Evolutionary conservation across 2,888 invertebrate species (phyloP).

Genomic region (Steromphala cineraria): DNA sequence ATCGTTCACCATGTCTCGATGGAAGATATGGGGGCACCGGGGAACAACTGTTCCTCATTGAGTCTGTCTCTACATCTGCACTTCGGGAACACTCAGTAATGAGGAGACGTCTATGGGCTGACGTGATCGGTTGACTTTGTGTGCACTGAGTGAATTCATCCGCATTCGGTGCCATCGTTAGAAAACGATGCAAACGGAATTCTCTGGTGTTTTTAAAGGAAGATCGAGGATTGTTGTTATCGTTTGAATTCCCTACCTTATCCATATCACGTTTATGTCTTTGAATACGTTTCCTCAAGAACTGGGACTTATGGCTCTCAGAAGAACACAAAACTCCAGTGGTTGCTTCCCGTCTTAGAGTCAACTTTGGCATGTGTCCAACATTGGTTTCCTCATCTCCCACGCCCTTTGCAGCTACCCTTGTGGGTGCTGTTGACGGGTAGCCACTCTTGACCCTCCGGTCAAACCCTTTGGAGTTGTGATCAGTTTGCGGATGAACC

Average conservation of each 20-base stretch:
- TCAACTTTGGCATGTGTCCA: not conserved
- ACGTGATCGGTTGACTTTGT: not conserved
- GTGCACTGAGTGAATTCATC: not conserved
- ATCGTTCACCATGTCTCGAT: not conserved
- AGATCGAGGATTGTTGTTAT: not conserved
- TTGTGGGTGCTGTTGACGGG: not conserved
- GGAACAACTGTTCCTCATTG: not conserved
- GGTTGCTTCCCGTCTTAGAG: not conserved
- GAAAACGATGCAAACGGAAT: conserved; percentile 57
- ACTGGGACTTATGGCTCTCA: not conserved
- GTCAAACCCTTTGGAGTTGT: not conserved
- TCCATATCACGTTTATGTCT: conserved; percentile 22
- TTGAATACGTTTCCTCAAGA: conserved; percentile 25
- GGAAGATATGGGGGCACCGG: not conserved
- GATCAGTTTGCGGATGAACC: not conserved
- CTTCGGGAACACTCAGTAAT: not conserved
- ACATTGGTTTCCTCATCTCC: not conserved
- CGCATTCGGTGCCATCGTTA: conserved; percentile 51
- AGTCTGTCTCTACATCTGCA: not conserved
- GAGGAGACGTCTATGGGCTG: not conserved
- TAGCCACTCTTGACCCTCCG: not conserved
- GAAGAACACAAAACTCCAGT: not conserved
- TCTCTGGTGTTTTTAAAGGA: conserved; percentile 24
- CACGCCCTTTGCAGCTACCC: not conserved
- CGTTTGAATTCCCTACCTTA: not conserved